Conservation (phyloP, 30 jellyfish, hydroid and myxozoan species). For the Turritopsis rubra region DNA sequence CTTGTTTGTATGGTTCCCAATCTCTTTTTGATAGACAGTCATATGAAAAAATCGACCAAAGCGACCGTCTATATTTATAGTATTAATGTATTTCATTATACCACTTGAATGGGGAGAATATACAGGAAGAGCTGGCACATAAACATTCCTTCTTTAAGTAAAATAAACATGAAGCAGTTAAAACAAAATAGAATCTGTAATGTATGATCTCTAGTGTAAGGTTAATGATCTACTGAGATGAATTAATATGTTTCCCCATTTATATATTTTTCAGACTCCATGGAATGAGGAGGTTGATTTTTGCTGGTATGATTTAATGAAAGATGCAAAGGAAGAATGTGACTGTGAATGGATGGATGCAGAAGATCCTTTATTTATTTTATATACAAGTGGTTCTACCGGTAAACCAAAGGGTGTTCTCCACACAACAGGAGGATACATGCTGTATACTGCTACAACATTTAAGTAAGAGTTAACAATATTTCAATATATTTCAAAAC, state of each 20-base stretch:
- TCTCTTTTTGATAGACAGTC: too few species aligned
- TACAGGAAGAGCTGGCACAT: too few species aligned
- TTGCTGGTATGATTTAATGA: constrained; percentile 91
- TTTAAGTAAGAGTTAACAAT: constrained; percentile 50
- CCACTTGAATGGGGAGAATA: too few species aligned
- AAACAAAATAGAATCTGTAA: neutral
- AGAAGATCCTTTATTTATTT: constrained; percentile 85
- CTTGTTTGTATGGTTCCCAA: too few species aligned
- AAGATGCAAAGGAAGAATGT: constrained; percentile 54
- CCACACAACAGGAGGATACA: constrained; percentile 88
- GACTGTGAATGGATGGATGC: constrained; percentile 99
- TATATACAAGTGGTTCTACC: constrained; percentile 97
- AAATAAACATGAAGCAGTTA: too few species aligned
- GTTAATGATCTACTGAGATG: too few species aligned
- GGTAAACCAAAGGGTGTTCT: constrained; percentile 96
- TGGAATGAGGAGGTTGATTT: constrained; percentile 57
- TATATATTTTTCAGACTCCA: constrained; percentile 55
- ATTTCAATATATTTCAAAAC: neutral
- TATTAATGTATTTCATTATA: too few species aligned
- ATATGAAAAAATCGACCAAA: too few species aligned
- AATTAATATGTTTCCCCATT: too few species aligned
- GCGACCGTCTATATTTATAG: too few species aligned
- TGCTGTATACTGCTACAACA: constrained; percentile 90
- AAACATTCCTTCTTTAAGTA: too few species aligned
- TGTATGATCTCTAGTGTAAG: too few species aligned